Percentiles rank a stretch among this genome's conserved stretches.
Evolutionary conservation across 2,888 invertebrate genomes (phyloP).

Genomic region (Rambutsinella grinnellia): DNA sequence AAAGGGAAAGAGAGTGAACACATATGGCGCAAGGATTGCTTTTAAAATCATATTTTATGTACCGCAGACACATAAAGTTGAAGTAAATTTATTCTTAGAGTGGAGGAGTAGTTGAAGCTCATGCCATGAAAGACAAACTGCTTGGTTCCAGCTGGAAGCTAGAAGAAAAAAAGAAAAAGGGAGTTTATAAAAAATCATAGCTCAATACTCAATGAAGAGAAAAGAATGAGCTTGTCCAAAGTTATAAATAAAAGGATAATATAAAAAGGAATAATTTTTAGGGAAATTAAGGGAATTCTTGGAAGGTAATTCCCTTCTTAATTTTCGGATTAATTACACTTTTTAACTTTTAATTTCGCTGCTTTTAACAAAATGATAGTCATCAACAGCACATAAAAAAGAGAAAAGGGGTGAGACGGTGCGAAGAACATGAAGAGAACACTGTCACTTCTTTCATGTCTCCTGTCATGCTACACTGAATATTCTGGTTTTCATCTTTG

Average conservation of each 20-base stretch:
- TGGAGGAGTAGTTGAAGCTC: constrained; percentile 30
- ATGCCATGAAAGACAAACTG: constrained; percentile 25
- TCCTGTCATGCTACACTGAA: constrained; percentile 20
- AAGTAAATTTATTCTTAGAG: not conserved
- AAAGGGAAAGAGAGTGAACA: not conserved
- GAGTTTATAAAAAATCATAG: constrained; percentile 15
- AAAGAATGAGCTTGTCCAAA: no score
- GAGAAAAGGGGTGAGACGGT: constrained; percentile 44
- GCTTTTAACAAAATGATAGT: constrained; percentile 40
- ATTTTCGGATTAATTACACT: no score
- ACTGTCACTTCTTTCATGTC: constrained; percentile 49
- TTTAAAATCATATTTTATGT: constrained; percentile 4
- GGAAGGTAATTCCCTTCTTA: no score
- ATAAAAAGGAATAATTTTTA: no score
- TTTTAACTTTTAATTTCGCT: constrained; percentile 17
- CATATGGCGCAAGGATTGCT: constrained; percentile 16
- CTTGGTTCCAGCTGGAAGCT: constrained; percentile 17
- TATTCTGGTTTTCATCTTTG: not conserved
- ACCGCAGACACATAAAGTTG: constrained; percentile 1
- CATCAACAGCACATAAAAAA: constrained; percentile 56
- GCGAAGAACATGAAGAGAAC: constrained; percentile 31
- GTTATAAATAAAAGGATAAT: no score
- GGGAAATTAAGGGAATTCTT: no score
- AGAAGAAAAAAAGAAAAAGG: constrained; percentile 7
- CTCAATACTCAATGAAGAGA: no score